Conservation (phyloP, 2,113 vertebrate species). For the Catagonus wagneri region DNA sequence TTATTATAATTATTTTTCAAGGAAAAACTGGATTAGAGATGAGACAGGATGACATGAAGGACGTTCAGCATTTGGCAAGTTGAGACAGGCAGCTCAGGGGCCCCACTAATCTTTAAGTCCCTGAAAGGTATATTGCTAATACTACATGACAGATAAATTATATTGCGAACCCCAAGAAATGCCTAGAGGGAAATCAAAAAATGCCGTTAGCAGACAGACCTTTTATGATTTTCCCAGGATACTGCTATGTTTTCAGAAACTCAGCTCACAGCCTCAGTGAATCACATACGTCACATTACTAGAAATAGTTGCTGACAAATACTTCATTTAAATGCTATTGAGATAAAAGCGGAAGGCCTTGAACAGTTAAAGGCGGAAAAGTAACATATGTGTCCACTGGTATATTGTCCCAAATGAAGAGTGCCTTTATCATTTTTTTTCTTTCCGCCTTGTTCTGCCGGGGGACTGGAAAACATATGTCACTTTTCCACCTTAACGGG, state of each 20-base stretch:
- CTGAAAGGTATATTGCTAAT: constrained; percentile 83
- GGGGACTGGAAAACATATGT: constrained; percentile 87
- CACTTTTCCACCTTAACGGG: constrained; percentile 88
- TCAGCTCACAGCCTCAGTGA: constrained; percentile 15
- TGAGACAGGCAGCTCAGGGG: constrained; percentile 53
- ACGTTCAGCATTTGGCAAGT: not conserved
- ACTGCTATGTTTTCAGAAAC: constrained; percentile 54
- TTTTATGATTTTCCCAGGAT: constrained; percentile 67
- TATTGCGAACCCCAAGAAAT: constrained; percentile 74
- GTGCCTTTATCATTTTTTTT: constrained; percentile 76
- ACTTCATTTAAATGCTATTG: constrained; percentile 73
- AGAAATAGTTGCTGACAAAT: constrained; percentile 78
- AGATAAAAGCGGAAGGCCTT: constrained; percentile 69
- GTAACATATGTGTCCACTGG: constrained; percentile 75
- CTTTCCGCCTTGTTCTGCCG: constrained; percentile 78
- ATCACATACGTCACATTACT: constrained; percentile 62
- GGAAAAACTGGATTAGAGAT: constrained; percentile 65
- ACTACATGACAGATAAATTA: constrained; percentile 79
- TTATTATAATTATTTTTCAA: constrained; percentile 61
- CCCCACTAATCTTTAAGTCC: constrained; percentile 75
- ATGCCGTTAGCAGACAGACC: constrained; percentile 55
- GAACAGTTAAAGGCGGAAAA: constrained; percentile 72
- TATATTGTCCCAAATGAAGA: constrained; percentile 71
- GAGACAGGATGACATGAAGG: constrained; percentile 19
- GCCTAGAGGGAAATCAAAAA: constrained; percentile 81